Conservation (phyloP, 1,140 invertebrate species). For the Bombus consobrinus region DNA sequence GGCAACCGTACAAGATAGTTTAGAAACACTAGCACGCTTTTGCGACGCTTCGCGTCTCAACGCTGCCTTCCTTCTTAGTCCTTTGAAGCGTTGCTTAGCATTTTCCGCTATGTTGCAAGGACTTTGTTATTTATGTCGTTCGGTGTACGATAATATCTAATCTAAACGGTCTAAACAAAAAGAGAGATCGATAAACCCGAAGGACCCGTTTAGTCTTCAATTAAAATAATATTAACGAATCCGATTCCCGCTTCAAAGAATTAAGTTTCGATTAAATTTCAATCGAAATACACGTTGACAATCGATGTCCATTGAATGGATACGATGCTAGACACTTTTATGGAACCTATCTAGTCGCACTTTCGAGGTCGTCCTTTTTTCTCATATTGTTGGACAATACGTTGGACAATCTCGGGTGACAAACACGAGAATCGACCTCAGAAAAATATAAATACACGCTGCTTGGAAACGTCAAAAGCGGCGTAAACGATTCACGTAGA, state of each 20-base stretch:
- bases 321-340: neutral
- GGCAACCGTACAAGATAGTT: neutral
- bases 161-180: neutral
- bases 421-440: neutral
- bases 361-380: neutral
- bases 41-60: neutral
- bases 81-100: neutral
- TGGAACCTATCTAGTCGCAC: neutral
- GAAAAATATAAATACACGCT: neutral
- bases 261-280: neutral
- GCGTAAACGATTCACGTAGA: slow-evolving; percentile 30
- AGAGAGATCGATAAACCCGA: no score
- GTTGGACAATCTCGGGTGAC: neutral
- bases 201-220: neutral
- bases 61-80: neutral
- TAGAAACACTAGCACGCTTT: neutral
- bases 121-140: neutral
- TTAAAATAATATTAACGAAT: neutral
- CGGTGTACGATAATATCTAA: no score
- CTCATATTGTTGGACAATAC: neutral
- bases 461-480: slow-evolving; percentile 12
- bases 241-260: slow-evolving; percentile 4
- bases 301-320: slow-evolving; percentile 9
- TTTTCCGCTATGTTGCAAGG: neutral
- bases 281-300: neutral